Base-by-base conservation (phyloP, 2,797 vertebrate genomes). In the Neoniphon sammara region DNA sequence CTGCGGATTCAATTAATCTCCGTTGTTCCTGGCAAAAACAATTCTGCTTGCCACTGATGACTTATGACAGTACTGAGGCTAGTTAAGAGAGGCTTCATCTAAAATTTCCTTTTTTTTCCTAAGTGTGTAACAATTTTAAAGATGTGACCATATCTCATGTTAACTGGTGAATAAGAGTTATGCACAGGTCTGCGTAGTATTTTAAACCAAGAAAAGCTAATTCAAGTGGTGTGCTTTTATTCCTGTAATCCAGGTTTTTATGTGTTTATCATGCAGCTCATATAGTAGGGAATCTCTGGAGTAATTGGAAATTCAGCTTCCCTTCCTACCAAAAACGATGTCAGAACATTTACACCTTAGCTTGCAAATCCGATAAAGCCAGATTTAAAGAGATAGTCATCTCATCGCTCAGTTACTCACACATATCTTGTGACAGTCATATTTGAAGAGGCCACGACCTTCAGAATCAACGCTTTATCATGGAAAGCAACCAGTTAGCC, bases 321-420 rank as follows among this genome's bases (percentile, higher is more conserved):
- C 65, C 61, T 34, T 67, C 75, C 70, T 52, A 67, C 70, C 70
- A 66, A 30, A 42, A 53, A 36, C 27, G 67, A 79, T 80, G 85
- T 84, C 80, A 88, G 78, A 89, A 87, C 82, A 88, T 86, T 78
- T 73, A 80, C 77, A 89, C 76, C 75, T 87, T 81, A 68, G 30
- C 74, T 78, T 82, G 73, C 71, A 78, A 79, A 87, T 85, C 77
- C 12, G 83, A 91, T 91, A 89, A 86, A 58, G 75, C n/a, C 54
- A 73, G 67, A 86, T 89, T 88, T 80, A 70, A 65, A 69, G 53
- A 75, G 88, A 90, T 87, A 83, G 78, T 1, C 54, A 82, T 89
- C 82, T 87, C 58, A 66, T 82, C 82, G 65, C 47, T 39, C 55
- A 69, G 62, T 81, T 78, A 84, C 79, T 87, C 61, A 63, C 69